phyloP scores from a whole-genome alignment of 2,888 invertebrate genomes.

The Megalurothrips usitatus region DNA sequence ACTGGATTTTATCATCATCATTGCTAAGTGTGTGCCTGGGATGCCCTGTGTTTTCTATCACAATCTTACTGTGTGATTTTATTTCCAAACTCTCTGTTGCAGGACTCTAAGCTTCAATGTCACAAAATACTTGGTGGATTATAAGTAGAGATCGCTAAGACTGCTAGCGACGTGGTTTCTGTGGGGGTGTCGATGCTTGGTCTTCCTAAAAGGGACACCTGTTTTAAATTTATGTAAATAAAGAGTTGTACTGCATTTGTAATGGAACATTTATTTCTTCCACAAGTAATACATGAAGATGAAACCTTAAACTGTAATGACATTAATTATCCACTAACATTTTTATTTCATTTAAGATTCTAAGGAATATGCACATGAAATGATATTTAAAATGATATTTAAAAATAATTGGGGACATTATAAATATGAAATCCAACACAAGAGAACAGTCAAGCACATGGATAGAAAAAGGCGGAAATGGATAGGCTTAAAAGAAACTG shows the following conservation, averaged over 20 bases:
- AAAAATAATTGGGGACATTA: not conserved
- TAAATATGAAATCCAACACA: not conserved
- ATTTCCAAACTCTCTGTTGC: constrained; percentile 34
- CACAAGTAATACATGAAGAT: not conserved
- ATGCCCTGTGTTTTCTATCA: not conserved
- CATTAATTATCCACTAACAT: not conserved
- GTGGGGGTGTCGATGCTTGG: not conserved
- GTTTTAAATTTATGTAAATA: not conserved
- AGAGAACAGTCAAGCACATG: not conserved
- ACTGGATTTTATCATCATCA: constrained; percentile 70
- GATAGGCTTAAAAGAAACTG: too few species aligned
- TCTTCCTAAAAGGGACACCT: not conserved
- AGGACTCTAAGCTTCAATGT: constrained; percentile 40
- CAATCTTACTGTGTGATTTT: constrained; percentile 14
- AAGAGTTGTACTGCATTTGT: not conserved
- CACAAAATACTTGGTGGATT: constrained; percentile 38
- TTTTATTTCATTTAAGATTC: not conserved
- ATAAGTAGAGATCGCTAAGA: not conserved
- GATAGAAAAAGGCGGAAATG: too few species aligned
- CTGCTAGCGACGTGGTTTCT: not conserved
- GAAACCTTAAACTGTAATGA: not conserved
- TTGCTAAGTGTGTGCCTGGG: constrained; percentile 55
- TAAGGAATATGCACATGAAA: not conserved
- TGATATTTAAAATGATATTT: not conserved
- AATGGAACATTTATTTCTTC: constrained; percentile 7